Evolutionary conservation across 1,140 invertebrate genomes (phyloP).

Genomic region (Sinella curviseta): DNA sequence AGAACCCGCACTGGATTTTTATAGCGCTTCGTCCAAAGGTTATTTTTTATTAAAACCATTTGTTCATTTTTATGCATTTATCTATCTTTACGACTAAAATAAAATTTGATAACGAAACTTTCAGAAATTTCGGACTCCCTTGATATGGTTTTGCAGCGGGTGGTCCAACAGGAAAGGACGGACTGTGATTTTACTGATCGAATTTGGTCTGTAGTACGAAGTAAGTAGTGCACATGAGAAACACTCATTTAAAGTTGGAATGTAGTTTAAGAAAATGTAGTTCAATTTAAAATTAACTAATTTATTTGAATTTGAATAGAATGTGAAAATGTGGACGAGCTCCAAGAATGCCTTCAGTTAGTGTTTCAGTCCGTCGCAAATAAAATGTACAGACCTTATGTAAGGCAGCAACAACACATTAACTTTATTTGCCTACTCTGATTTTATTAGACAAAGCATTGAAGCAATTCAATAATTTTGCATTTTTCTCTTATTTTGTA

Average conservation of each 20-base stretch:
- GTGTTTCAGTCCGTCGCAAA: constrained; percentile 35
- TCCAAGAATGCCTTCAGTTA: constrained; percentile 35
- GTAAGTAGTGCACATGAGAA: constrained; percentile 16
- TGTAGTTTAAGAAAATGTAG: too few species aligned
- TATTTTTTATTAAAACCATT: background rate
- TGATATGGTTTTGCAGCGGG: constrained; percentile 33
- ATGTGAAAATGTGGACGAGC: constrained; percentile 16
- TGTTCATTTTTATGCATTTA: background rate
- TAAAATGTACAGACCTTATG: constrained; percentile 44
- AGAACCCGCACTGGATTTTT: background rate
- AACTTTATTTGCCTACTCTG: background rate
- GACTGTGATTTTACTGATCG: constrained; percentile 45
- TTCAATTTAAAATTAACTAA: too few species aligned
- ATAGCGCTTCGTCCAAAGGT: background rate
- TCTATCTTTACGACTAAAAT: too few species aligned
- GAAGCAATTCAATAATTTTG: constrained; percentile 8
- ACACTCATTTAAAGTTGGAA: background rate
- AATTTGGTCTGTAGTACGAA: constrained; percentile 41
- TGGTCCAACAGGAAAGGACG: constrained; percentile 29
- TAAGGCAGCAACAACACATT: constrained; percentile 21
- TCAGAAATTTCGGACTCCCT: constrained; percentile 43
- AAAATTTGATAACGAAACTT: too few species aligned
- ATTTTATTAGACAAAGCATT: background rate
- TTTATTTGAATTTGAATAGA: background rate
- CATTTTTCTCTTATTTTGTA: constrained; percentile 29